A percentile compares a stretch with the other conserved stretches of the same genome.
Evolutionary conservation across 2,113 vertebrate species (phyloP).

Genomic region (Eurystomus gularis): DNA sequence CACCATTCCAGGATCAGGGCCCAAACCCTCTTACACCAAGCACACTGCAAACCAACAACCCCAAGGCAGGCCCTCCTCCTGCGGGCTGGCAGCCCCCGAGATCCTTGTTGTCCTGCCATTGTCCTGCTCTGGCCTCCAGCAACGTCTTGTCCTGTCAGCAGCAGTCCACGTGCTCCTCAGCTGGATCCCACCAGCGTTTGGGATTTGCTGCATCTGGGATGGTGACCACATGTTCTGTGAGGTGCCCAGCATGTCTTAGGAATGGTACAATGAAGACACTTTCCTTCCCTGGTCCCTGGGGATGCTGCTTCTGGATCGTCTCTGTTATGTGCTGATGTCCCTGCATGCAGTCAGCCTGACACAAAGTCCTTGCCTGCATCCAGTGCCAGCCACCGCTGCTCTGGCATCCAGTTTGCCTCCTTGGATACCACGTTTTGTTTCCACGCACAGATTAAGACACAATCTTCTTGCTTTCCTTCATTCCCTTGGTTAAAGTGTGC

Average conservation of each 20-base stretch:
- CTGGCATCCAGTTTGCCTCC: neutral
- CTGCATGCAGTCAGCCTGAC: neutral
- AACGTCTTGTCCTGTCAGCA: neutral
- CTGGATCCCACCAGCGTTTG: neutral
- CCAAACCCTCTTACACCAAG: constrained; percentile 9
- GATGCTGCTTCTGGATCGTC: neutral
- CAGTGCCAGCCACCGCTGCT: neutral
- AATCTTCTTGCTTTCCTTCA: neutral
- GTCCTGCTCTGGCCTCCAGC: constrained; percentile 27
- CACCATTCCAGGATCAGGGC: neutral
- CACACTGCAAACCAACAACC: neutral
- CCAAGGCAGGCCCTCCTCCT: neutral
- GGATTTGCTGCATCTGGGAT: neutral
- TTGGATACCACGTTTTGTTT: neutral
- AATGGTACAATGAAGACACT: constrained; percentile 32
- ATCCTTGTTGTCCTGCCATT: constrained; percentile 10
- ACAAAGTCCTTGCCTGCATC: neutral
- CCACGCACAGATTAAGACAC: neutral
- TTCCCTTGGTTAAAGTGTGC: neutral
- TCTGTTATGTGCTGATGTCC: neutral
- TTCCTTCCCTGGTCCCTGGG: neutral
- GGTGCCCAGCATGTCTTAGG: neutral
- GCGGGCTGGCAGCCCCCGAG: neutral
- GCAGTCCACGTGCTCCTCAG: constrained; percentile 21
- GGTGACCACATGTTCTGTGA: constrained; percentile 20